phyloP scores from a whole-genome alignment of 2,888 invertebrate species.

The Clunio marinus region DNA sequence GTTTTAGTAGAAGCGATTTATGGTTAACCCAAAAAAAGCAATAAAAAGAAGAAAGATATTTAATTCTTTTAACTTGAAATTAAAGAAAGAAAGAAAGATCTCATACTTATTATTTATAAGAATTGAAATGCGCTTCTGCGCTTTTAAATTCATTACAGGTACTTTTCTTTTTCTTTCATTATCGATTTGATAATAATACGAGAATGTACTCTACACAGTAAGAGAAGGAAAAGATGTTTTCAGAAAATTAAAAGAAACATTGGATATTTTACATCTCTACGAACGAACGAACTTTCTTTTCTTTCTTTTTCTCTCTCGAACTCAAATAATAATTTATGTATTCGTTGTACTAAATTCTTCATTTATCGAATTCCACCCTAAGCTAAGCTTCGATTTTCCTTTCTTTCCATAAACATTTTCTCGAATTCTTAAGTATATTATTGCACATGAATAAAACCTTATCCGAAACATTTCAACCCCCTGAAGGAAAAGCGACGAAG shows the following conservation, averaged over 20 bases:
- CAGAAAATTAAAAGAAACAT: conserved; percentile 19
- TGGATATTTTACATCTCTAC: no score
- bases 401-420: not conserved
- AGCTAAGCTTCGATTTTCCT: not conserved
- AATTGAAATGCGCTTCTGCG: conserved; percentile 16
- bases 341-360: not conserved
- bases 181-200: conserved; percentile 16
- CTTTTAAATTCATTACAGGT: not conserved
- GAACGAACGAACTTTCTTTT: conserved; percentile 10
- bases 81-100: not conserved
- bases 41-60: not conserved
- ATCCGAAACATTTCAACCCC: not conserved
- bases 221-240: conserved; percentile 12
- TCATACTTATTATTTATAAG: no score
- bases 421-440: not conserved
- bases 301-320: not conserved
- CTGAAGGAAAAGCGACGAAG: no score
- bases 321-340: conserved; percentile 6
- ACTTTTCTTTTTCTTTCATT: not conserved
- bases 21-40: conserved; percentile 18
- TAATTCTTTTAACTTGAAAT: no score
- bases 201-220: no score
- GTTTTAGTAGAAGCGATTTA: conserved; percentile 20
- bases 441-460: conserved; percentile 1
- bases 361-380: conserved; percentile 2